Base-by-base conservation (phyloP, 2,113 vertebrate species). In the Arothron firmamentum region DNA sequence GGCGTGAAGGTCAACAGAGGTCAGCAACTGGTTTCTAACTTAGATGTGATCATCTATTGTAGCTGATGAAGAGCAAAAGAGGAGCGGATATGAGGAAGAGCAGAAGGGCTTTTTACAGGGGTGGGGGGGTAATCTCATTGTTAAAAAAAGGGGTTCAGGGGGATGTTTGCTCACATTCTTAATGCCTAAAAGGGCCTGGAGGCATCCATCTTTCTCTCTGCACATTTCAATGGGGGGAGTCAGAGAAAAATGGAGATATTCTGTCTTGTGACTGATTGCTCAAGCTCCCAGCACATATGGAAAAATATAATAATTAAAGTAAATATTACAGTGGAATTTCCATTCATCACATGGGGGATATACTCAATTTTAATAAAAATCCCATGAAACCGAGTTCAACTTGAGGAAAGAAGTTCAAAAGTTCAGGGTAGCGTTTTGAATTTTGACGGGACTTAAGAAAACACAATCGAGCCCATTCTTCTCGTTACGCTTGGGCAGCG, bases 81-180 rank as follows among this genome's bases (percentile, higher is more conserved):
- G 53, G 21, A 72, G 61, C 25, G 57, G 62, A 69, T 59, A 64
- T 62, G 34, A 42, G 48, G 41, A 57, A 46, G 72, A 49, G 43
- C 46, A 62, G 56, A 78, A 79, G 84, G 59, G 58, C 76, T 79
- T 67, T 68, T 70, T 60, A 67, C 38, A 34, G 57, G 15, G 34
- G 17, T 25, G 52, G 21, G 21, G 48, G 58, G 74, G 57, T 45
- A 58, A 56, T 65, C 59, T 54, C 81, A 82, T 87, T 78, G 47
- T 86, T 83, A 84, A 80, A 72, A 72, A 86, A 67, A 72, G 64
- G 71, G 68, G 83, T 74, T 45, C 17, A 74, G 63, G 2, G 78
- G 85, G 81, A 77, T 85, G 79, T 89, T 87, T 86, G 75, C 74
- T 77, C 75, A 82, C 72, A 62, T 68, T 70, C 70, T 82, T 84